Conservation (phyloP, 1,140 invertebrate genomes). For the Planococcus citri region DNA sequence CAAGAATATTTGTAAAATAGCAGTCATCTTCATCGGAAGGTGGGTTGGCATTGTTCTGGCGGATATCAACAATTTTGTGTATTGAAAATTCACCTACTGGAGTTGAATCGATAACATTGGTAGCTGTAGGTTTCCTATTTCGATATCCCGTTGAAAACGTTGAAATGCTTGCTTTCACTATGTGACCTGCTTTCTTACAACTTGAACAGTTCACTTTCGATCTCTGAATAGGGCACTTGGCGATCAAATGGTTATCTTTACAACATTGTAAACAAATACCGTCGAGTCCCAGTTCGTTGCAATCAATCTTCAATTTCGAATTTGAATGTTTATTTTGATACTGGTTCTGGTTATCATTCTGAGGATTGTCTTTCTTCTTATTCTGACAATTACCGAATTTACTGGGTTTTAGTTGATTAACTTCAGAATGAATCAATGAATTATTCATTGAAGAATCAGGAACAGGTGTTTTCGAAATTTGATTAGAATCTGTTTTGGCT, state of each 20-base stretch:
- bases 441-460: background rate
- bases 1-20: background rate
- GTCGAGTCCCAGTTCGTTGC: conserved; percentile 17
- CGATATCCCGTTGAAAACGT: background rate
- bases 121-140: background rate
- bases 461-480: background rate
- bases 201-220: conserved; percentile 12
- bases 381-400: background rate
- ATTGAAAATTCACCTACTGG: background rate
- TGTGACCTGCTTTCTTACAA: conserved; percentile 20
- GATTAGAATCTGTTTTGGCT: background rate
- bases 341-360: background rate
- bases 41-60: background rate
- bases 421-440: background rate
- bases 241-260: conserved; percentile 11
- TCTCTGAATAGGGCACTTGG: background rate
- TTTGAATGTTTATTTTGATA: background rate
- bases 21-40: background rate
- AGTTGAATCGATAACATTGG: background rate
- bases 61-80: background rate
- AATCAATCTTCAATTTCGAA: conserved; percentile 9
- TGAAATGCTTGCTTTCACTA: conserved; percentile 11
- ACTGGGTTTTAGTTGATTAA: background rate
- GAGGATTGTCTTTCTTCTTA: background rate
- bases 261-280: conserved; percentile 15